phyloP scores from a whole-genome alignment of 2,797 vertebrate species.

The Spondyliosoma cantharus region DNA sequence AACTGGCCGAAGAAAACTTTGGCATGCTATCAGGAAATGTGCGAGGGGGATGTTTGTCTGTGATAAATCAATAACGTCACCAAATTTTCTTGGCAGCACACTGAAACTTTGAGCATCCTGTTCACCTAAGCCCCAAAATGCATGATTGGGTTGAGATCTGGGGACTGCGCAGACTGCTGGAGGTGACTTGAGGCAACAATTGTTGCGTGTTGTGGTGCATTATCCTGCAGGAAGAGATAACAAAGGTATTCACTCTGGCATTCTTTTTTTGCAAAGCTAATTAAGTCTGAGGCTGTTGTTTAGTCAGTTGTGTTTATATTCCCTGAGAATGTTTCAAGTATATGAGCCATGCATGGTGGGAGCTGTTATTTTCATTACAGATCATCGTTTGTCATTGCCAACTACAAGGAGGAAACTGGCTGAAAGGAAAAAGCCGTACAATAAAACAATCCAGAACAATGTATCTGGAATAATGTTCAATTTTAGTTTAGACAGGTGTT shows the following conservation, averaged over 20 bases:
- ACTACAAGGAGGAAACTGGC: not conserved
- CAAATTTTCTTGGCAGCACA: slow-evolving; percentile 37
- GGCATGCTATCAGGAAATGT: slow-evolving; percentile 8
- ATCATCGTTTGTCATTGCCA: not conserved
- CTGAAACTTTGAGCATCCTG: slow-evolving; percentile 44
- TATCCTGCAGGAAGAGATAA: slow-evolving; percentile 28
- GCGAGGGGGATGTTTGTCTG: slow-evolving; percentile 33
- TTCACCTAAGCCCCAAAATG: slow-evolving; percentile 20
- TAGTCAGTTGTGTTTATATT: slow-evolving; percentile 5
- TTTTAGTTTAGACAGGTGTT: not conserved
- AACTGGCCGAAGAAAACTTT: slow-evolving; percentile 12
- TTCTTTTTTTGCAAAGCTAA: slow-evolving; percentile 17
- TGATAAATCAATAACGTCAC: slow-evolving; percentile 21
- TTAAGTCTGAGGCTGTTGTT: slow-evolving; percentile 14
- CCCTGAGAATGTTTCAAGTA: slow-evolving; percentile 8
- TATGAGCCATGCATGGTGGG: not conserved
- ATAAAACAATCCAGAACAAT: not conserved
- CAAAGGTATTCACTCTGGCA: not conserved
- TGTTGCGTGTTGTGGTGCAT: not conserved
- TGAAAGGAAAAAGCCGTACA: slow-evolving; percentile 3
- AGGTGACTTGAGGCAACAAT: not conserved
- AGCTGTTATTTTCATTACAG: not conserved
- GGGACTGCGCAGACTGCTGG: not conserved
- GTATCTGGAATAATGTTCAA: not conserved
- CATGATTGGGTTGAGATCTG: slow-evolving; percentile 7